A percentile compares a stretch with the other conserved stretches of the same genome.
Conservation (phyloP, 2,113 vertebrate genomes). For the Eonycteris spelaea region DNA sequence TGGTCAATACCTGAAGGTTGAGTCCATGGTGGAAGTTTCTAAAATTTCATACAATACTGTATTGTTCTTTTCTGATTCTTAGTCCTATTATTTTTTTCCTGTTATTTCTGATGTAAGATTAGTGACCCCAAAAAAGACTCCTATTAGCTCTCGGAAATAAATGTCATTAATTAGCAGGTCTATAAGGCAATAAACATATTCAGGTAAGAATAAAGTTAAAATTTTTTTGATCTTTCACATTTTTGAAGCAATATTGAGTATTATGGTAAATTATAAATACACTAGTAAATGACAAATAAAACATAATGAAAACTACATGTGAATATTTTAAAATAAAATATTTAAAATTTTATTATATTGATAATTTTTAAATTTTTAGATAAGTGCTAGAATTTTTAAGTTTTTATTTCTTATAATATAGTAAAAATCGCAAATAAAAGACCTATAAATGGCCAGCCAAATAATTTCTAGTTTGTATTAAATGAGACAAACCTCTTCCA, state of each 20-base stretch:
- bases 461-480: constrained; percentile 32
- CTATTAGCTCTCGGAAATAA: not conserved
- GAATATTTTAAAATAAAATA: not conserved
- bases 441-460: not conserved
- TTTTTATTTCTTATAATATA: not conserved
- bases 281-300: not conserved
- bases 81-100: not conserved
- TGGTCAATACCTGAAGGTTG: not conserved
- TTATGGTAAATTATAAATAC: not conserved
- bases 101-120: not conserved
- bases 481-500: constrained; percentile 22
- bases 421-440: not conserved
- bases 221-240: not conserved
- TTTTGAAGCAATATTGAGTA: not conserved
- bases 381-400: not conserved
- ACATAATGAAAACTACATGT: not conserved
- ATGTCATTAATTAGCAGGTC: not conserved
- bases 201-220: not conserved
- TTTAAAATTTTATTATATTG: not conserved
- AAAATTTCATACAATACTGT: not conserved
- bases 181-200: not conserved
- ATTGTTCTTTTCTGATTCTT: not conserved
- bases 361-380: not conserved
- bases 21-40: not conserved
- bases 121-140: not conserved